Conservation (phyloP, 2,888 invertebrate genomes). For the Rhingia campestris region DNA sequence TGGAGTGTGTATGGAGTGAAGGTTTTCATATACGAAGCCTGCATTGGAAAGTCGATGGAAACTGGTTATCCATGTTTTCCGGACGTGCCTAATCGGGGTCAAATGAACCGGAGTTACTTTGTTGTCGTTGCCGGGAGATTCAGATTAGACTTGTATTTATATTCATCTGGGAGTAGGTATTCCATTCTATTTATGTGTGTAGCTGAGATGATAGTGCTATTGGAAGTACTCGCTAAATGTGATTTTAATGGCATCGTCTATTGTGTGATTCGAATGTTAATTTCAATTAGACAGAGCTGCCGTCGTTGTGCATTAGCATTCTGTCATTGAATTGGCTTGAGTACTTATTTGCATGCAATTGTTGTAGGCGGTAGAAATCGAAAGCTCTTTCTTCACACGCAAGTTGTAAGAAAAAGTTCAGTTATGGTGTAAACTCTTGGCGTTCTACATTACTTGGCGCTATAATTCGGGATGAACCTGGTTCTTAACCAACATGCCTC, state of each 20-base stretch:
- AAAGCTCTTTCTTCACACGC: neutral
- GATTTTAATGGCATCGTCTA: neutral
- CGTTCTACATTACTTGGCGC: no score
- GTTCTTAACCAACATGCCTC: no score
- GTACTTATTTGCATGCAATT: neutral
- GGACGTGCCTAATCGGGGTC: conserved; percentile 53
- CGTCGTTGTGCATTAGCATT: neutral
- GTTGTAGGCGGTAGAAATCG: neutral
- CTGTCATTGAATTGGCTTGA: neutral
- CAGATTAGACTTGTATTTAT: neutral
- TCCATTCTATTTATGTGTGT: neutral
- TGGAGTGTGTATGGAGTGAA: neutral
- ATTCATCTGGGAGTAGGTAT: conserved; percentile 8
- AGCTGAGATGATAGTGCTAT: conserved; percentile 1
- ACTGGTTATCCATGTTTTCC: conserved; percentile 54
- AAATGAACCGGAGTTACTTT: conserved; percentile 53
- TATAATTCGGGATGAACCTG: no score
- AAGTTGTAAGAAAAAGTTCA: neutral
- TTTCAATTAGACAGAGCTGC: neutral
- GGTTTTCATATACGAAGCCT: neutral
- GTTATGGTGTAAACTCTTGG: no score
- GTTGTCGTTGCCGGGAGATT: neutral
- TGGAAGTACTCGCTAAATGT: conserved; percentile 9
- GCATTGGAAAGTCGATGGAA: conserved; percentile 51
- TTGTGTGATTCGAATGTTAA: conserved; percentile 16